Evolutionary conservation across 2,888 invertebrate genomes (phyloP).

Genomic region (Molorchus minor): DNA sequence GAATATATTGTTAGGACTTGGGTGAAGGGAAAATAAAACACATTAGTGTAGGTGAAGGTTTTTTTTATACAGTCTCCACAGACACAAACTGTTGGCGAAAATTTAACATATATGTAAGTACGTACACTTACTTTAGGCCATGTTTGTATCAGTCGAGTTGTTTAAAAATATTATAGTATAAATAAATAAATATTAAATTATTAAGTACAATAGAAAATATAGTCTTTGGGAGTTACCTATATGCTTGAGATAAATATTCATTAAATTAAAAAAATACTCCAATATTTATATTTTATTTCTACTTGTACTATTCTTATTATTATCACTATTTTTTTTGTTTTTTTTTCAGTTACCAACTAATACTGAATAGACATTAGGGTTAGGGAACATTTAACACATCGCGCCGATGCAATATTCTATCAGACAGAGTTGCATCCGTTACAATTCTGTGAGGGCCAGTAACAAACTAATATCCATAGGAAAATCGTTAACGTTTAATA

Average conservation of each 20-base stretch:
- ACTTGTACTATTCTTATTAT: not conserved
- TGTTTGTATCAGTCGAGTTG: not conserved
- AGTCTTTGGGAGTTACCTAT: conserved; percentile 20
- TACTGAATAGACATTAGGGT: too few species aligned
- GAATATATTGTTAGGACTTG: too few species aligned
- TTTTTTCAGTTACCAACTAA: too few species aligned
- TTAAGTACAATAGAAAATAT: conserved; percentile 22
- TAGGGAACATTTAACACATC: too few species aligned
- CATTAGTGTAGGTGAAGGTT: not conserved
- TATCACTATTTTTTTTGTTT: not conserved
- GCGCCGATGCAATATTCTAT: too few species aligned
- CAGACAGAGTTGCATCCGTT: too few species aligned
- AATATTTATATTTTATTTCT: not conserved
- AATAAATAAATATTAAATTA: conserved; percentile 26
- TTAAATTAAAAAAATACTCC: conserved; percentile 5
- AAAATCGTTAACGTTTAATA: too few species aligned
- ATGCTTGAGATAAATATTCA: conserved; percentile 15
- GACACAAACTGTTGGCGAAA: not conserved
- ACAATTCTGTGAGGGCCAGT: too few species aligned
- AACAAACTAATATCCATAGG: too few species aligned
- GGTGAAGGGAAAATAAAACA: conserved; percentile 1
- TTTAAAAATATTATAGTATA: conserved; percentile 17
- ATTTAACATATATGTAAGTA: not conserved
- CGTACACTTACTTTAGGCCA: not conserved
- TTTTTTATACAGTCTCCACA: conserved; percentile 1